These are phyloP conservation scores for Numenius arquata DNA, from an alignment of 2,113 vertebrate species.

Conservation along the genomic window DNA sequence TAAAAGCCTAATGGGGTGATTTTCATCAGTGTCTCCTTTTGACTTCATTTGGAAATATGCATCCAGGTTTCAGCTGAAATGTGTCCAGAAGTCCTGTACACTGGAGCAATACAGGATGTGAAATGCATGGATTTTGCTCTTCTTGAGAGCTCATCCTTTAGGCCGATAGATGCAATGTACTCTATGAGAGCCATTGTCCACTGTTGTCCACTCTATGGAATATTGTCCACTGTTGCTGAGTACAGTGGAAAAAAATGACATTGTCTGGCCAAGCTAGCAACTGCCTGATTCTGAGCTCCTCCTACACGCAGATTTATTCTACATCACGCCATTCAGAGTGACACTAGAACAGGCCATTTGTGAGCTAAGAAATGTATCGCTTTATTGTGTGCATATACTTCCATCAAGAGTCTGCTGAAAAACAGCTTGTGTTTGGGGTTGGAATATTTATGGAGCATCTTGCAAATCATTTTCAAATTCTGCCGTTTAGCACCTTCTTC, in stretches of 20 bases:
- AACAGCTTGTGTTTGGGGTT: constrained; percentile 43
- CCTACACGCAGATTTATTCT: background rate
- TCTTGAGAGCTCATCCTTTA: background rate
- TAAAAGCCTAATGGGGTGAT: background rate
- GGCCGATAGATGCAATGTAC: background rate
- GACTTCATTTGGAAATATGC: background rate
- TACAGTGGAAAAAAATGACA: background rate
- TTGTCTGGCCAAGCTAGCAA: background rate
- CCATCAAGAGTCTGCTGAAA: background rate
- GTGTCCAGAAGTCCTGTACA: background rate
- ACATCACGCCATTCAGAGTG: background rate
- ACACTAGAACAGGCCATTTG: background rate
- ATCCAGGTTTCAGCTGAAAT: background rate
- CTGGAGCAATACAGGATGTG: background rate
- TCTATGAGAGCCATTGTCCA: background rate
- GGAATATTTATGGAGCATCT: constrained; percentile 47
- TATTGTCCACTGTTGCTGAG: background rate
- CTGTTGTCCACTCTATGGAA: too few relatives aligned
- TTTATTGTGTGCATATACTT: constrained; percentile 9
- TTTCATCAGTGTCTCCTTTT: background rate
- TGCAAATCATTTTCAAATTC: constrained; percentile 13
- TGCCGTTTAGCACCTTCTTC: constrained; percentile 19
- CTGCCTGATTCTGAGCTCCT: background rate
- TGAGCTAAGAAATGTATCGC: background rate
- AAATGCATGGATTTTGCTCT: background rate